phyloP scores from a whole-genome alignment of 1,140 invertebrate genomes.

The Dolichoris vasculosae region DNA sequence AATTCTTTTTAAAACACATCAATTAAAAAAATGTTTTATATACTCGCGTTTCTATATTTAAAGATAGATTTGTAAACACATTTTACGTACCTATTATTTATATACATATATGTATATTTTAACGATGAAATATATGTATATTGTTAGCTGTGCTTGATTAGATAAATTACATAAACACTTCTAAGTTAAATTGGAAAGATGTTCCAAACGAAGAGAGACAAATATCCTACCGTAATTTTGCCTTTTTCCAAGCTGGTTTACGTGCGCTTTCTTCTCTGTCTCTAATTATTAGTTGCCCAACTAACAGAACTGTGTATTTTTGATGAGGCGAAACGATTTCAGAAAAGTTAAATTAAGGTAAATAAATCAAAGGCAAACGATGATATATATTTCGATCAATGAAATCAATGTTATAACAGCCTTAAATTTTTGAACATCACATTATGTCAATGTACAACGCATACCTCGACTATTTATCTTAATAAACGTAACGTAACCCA shows the following conservation, averaged over 20 bases:
- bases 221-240: constrained; percentile 43
- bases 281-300: constrained; percentile 41
- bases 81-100: constrained; percentile 49
- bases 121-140: constrained; percentile 57
- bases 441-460: constrained; percentile 51
- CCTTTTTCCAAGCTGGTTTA: constrained; percentile 32
- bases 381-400: constrained; percentile 40
- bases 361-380: constrained; percentile 17
- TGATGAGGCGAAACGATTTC: constrained; percentile 39
- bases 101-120: constrained; percentile 54
- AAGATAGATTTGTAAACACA: constrained; percentile 46
- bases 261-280: constrained; percentile 43
- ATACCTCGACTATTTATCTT: constrained; percentile 54
- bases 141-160: constrained; percentile 61
- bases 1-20: constrained; percentile 32
- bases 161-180: constrained; percentile 48
- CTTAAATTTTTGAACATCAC: constrained; percentile 48
- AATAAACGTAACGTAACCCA: constrained; percentile 54
- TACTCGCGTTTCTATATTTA: constrained; percentile 42
- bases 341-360: constrained; percentile 7
- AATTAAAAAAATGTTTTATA: constrained; percentile 34
- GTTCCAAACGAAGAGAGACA: constrained; percentile 15
- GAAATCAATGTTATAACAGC: constrained; percentile 48
- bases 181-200: constrained; percentile 13
- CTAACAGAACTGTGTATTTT: constrained; percentile 51